Conservation (phyloP, 2,113 vertebrate genomes). For the Polypterus bichir region DNA sequence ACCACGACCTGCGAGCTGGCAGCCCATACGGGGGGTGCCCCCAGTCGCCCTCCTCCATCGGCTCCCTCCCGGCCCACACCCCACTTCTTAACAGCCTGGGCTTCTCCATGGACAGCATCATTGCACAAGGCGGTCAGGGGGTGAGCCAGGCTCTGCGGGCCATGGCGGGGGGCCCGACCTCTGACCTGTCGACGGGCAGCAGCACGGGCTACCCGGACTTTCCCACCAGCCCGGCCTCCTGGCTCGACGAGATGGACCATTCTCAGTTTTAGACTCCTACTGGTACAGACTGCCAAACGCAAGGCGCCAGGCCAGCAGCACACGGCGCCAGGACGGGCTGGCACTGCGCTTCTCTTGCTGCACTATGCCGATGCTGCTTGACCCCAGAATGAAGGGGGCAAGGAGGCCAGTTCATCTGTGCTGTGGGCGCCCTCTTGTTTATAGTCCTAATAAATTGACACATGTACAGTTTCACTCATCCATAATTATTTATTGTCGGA, state of each 20-base stretch:
- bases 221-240: slow-evolving; percentile 94
- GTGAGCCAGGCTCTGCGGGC: slow-evolving; percentile 81
- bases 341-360: slow-evolving; percentile 34
- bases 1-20: slow-evolving; percentile 79
- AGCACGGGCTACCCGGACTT: slow-evolving; percentile 97
- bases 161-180: slow-evolving; percentile 85
- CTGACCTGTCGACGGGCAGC: slow-evolving; percentile 95
- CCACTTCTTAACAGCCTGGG: slow-evolving; percentile 82
- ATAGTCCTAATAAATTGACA: slow-evolving; percentile 11
- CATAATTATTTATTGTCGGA: not conserved
- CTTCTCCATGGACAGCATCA: slow-evolving; percentile 81
- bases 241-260: slow-evolving; percentile 98
- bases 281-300: not conserved
- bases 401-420: slow-evolving; percentile 13
- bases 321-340: slow-evolving; percentile 15
- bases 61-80: slow-evolving; percentile 80
- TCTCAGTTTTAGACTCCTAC: slow-evolving; percentile 75
- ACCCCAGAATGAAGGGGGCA: slow-evolving; percentile 13
- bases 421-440: slow-evolving; percentile 16
- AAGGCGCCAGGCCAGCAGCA: slow-evolving; percentile 7
- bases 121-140: slow-evolving; percentile 64
- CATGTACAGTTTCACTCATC: too few relatives aligned
- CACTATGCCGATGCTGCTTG: slow-evolving; percentile 25
- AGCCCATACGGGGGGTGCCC: slow-evolving; percentile 81
- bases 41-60: slow-evolving; percentile 88